These are phyloP conservation scores for Antheraea mylitta DNA, from an alignment of 1,140 invertebrate species.

Conservation along the genomic window DNA sequence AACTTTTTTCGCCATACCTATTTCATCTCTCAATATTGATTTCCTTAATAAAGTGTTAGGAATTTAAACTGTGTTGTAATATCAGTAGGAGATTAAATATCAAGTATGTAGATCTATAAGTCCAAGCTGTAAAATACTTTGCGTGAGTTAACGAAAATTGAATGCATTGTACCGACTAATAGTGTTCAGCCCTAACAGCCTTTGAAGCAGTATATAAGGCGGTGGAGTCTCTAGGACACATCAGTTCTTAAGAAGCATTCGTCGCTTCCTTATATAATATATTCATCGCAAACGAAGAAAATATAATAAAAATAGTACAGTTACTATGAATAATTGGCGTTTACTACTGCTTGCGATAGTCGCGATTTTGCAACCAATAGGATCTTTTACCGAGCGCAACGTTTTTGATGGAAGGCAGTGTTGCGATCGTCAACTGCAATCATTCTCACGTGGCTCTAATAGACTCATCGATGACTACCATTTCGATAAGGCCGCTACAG, in stretches of 20 bases:
- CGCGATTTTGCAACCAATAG: slow-evolving; percentile 50
- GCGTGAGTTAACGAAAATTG: slow-evolving; percentile 60
- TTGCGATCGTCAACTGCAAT: slow-evolving; percentile 33
- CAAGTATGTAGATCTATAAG: slow-evolving; percentile 19
- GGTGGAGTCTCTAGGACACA: slow-evolving; percentile 16
- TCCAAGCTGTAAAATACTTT: slow-evolving; percentile 20
- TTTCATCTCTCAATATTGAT: too few species aligned
- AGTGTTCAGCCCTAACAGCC: slow-evolving; percentile 42
- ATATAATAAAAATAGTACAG: slow-evolving; percentile 32
- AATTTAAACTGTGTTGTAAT: not conserved
- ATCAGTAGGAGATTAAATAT: not conserved
- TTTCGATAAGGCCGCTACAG: not conserved
- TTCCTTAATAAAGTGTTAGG: too few species aligned
- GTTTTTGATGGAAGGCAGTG: slow-evolving; percentile 63
- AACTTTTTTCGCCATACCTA: too few species aligned
- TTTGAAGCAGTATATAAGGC: slow-evolving; percentile 53
- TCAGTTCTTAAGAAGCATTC: slow-evolving; percentile 55
- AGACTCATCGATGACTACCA: not conserved
- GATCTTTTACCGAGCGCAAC: slow-evolving; percentile 44
- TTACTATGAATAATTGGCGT: slow-evolving; percentile 72
- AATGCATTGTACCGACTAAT: slow-evolving; percentile 67
- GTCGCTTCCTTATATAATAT: slow-evolving; percentile 37
- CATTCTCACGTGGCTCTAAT: not conserved
- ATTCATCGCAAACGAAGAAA: slow-evolving; percentile 35
- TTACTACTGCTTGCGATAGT: slow-evolving; percentile 58